Percentiles rank a stretch among this genome's conserved stretches.
These are phyloP conservation scores for Lithophane semibrunnea DNA, from an alignment of 2,888 invertebrate species.

Conservation along the genomic window DNA sequence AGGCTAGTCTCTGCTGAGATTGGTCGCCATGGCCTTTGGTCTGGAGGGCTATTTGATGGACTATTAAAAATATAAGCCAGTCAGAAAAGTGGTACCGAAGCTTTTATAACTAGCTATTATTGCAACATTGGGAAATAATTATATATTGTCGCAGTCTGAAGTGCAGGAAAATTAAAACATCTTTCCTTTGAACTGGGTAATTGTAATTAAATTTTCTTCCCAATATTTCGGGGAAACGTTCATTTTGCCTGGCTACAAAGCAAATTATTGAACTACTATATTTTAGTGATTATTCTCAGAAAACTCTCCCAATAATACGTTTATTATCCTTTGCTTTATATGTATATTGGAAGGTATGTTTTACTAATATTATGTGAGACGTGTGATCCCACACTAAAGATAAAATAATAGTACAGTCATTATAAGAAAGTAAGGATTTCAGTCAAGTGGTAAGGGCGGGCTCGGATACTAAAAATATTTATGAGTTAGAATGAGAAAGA, in stretches of 20 bases:
- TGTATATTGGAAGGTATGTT: too few species aligned
- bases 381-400: too few species aligned
- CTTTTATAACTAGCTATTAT: neutral
- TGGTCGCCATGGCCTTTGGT: too few species aligned
- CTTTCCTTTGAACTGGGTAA: neutral
- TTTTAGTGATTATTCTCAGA: neutral
- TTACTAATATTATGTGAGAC: too few species aligned
- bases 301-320: neutral
- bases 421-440: too few species aligned
- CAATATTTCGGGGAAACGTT: neutral
- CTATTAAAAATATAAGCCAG: neutral
- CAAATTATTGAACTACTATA: neutral
- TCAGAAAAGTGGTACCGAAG: neutral
- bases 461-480: too few species aligned
- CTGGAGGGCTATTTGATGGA: neutral
- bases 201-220: neutral
- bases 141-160: neutral
- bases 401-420: too few species aligned
- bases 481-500: too few species aligned
- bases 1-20: neutral
- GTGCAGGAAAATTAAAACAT: neutral
- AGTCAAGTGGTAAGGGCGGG: too few species aligned
- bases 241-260: neutral
- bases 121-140: neutral
- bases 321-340: too few species aligned